Evolutionary conservation across 2,888 invertebrate genomes (phyloP).

Genomic region (Amaurobius ferox): DNA sequence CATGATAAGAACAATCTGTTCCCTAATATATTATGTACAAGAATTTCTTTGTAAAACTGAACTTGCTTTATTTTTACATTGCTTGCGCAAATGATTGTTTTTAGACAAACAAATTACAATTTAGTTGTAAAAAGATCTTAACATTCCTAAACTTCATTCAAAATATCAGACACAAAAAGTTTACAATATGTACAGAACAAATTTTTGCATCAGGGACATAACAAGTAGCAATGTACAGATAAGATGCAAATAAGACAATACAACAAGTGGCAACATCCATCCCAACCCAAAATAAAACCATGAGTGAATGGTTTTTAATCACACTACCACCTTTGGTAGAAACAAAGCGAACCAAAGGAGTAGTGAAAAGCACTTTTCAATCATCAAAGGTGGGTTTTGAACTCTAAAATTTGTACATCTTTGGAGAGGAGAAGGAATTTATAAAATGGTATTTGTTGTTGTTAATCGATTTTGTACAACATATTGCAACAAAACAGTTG

Average conservation of each 20-base stretch:
- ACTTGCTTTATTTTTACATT: constrained; percentile 56
- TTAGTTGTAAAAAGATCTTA: constrained; percentile 65
- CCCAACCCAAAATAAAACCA: constrained; percentile 40
- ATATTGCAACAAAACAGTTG: no score
- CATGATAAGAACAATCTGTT: constrained; percentile 57
- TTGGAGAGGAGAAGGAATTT: constrained; percentile 19
- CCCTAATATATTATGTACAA: constrained; percentile 69
- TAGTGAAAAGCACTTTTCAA: constrained; percentile 29
- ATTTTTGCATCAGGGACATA: constrained; percentile 32
- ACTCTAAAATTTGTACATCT: constrained; percentile 50
- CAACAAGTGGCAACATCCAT: constrained; percentile 62
- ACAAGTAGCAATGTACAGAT: constrained; percentile 59
- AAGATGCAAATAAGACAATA: constrained; percentile 36
- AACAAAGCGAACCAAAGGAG: no score
- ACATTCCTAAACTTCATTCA: constrained; percentile 62
- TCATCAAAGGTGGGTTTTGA: constrained; percentile 32
- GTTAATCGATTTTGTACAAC: no score
- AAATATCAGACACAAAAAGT: constrained; percentile 49
- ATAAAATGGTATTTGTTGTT: not conserved
- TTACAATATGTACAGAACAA: constrained; percentile 69
- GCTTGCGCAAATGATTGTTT: constrained; percentile 46
- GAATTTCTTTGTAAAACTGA: constrained; percentile 55
- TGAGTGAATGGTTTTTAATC: constrained; percentile 32
- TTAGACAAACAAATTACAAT: constrained; percentile 62
- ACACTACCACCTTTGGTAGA: constrained; percentile 38